Conservation (phyloP, 2,797 vertebrate species). For the Artibeus jamaicensis region DNA sequence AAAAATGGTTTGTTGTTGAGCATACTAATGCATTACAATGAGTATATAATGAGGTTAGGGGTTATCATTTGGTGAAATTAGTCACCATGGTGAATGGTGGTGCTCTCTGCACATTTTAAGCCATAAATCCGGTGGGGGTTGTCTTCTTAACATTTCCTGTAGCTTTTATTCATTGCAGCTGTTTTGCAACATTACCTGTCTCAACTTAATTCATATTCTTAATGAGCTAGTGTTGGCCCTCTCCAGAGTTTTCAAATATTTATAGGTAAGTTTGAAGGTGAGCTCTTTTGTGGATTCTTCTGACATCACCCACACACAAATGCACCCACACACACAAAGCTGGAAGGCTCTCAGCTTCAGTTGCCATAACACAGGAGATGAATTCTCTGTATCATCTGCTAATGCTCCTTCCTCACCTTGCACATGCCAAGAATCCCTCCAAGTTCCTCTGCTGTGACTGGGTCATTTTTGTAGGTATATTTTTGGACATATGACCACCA, state of each 20-base stretch:
- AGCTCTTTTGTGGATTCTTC: neutral
- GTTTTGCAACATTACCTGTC: neutral
- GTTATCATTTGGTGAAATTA: neutral
- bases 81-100: neutral
- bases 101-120: neutral
- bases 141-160: neutral
- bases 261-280: neutral
- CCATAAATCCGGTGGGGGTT: neutral
- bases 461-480: neutral
- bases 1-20: neutral
- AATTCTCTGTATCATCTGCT: neutral
- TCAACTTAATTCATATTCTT: neutral
- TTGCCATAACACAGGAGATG: neutral
- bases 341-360: neutral
- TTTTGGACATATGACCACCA: neutral
- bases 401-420: neutral
- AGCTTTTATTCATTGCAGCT: neutral
- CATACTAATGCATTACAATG: neutral
- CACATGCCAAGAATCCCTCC: neutral
- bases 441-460: neutral
- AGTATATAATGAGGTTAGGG: neutral
- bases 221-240: neutral
- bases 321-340: neutral
- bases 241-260: neutral
- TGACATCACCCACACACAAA: neutral